Evolutionary conservation across 1,140 invertebrate genomes (phyloP).

Genomic region (Neodiprion lecontei): DNA sequence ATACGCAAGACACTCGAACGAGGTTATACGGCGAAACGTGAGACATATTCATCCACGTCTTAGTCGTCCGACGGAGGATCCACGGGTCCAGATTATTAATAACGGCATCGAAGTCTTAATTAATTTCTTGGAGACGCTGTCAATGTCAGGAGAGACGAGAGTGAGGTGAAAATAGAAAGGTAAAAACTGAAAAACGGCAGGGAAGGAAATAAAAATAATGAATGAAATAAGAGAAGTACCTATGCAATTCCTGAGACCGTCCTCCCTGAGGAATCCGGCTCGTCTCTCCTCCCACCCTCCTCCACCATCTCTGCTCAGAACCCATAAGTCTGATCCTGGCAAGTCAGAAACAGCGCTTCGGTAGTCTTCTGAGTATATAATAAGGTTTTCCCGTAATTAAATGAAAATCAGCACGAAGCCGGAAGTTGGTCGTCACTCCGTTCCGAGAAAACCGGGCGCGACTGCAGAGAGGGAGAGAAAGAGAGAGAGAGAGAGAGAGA

Average conservation of each 20-base stretch:
- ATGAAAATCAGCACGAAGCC: constrained; percentile 37
- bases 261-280: not conserved
- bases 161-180: not conserved
- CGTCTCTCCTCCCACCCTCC: not conserved
- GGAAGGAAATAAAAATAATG: not conserved
- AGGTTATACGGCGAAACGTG: not conserved
- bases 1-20: not conserved
- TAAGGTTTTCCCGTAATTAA: constrained; percentile 39
- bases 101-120: not conserved
- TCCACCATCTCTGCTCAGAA: not conserved
- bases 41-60: not conserved
- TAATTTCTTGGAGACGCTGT: not conserved
- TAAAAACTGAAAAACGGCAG: no score
- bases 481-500: constrained; percentile 7
- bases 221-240: not conserved
- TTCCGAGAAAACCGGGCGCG: not conserved
- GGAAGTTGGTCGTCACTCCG: constrained; percentile 23
- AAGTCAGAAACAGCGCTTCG: not conserved
- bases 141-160: not conserved
- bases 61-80: not conserved
- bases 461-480: not conserved
- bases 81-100: not conserved
- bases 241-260: not conserved
- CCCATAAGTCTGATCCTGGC: not conserved
- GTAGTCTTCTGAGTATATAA: constrained; percentile 27